Evolutionary conservation across 2,113 vertebrate genomes (phyloP).

Genomic region (Pedetes capensis): DNA sequence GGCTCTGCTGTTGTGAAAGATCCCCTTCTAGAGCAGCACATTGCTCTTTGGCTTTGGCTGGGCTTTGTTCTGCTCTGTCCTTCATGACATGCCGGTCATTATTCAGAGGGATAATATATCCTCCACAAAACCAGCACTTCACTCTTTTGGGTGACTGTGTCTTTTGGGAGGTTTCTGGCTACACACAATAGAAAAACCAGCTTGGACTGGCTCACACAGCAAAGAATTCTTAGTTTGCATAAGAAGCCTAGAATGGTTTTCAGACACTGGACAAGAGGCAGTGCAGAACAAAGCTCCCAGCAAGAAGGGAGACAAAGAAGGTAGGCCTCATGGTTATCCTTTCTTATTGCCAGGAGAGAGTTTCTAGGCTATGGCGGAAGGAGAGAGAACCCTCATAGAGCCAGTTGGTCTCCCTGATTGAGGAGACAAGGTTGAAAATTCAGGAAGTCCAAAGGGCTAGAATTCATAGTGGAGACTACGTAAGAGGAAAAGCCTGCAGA

Average conservation of each 20-base stretch:
- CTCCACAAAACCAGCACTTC: not conserved
- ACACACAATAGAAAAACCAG: not conserved
- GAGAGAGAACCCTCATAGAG: not conserved
- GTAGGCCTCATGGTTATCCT: rapidly evolving
- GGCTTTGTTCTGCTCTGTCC: not conserved
- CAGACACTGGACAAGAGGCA: not conserved
- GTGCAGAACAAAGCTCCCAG: not conserved
- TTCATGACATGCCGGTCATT: not conserved
- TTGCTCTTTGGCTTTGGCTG: not conserved
- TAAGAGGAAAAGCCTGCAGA: not conserved
- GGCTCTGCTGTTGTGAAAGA: not conserved
- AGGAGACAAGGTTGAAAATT: not conserved
- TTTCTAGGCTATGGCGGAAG: not conserved
- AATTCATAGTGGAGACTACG: too few species aligned
- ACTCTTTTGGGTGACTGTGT: not conserved
- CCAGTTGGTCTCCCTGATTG: not conserved
- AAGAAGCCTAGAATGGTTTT: not conserved
- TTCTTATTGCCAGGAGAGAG: not conserved
- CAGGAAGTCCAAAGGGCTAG: not conserved
- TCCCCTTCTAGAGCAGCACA: not conserved
- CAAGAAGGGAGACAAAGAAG: not conserved
- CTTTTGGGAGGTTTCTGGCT: not conserved
- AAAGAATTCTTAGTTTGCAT: not conserved
- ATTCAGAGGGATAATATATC: not conserved
- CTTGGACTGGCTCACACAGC: not conserved